These are phyloP conservation scores for Megalops cyprinoides DNA, from an alignment of 2,797 vertebrate genomes.

Conservation along the genomic window DNA sequence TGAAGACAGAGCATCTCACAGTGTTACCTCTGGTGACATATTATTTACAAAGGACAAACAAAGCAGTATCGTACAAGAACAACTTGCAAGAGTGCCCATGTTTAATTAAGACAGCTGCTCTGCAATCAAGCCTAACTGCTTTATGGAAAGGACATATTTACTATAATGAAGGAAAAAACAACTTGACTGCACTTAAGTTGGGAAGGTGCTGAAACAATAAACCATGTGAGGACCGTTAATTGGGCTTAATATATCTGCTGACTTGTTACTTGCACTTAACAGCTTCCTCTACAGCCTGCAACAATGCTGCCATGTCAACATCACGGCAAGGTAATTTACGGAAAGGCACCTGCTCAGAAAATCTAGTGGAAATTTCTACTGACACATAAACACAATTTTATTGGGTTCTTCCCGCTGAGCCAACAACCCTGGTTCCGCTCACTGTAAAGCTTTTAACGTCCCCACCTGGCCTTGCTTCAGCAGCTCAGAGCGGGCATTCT, in stretches of 20 bases:
- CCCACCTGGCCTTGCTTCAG: not conserved
- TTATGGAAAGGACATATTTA: constrained; percentile 18
- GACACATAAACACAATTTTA: not conserved
- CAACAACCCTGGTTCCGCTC: not conserved
- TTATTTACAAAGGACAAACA: not conserved
- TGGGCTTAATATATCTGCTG: constrained; percentile 6
- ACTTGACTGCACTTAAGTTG: constrained; percentile 65
- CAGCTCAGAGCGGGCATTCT: not conserved
- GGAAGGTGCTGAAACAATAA: constrained; percentile 59
- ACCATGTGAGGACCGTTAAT: not conserved
- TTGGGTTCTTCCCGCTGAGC: not conserved
- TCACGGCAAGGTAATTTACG: not conserved
- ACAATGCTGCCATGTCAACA: not conserved
- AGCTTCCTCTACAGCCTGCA: not conserved
- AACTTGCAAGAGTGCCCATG: not conserved
- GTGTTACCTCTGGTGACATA: not conserved
- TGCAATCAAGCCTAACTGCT: constrained; percentile 26
- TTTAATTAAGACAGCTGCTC: constrained; percentile 31
- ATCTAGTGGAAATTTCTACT: not conserved
- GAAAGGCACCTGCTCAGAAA: not conserved
- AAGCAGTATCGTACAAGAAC: not conserved
- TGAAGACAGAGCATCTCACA: not conserved
- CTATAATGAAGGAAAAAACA: constrained; percentile 51
- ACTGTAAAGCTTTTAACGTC: not conserved
- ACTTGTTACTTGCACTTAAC: not conserved